These are phyloP conservation scores for Drosophila kepulauana DNA, from an alignment of 1,140 invertebrate species.

Conservation along the genomic window DNA sequence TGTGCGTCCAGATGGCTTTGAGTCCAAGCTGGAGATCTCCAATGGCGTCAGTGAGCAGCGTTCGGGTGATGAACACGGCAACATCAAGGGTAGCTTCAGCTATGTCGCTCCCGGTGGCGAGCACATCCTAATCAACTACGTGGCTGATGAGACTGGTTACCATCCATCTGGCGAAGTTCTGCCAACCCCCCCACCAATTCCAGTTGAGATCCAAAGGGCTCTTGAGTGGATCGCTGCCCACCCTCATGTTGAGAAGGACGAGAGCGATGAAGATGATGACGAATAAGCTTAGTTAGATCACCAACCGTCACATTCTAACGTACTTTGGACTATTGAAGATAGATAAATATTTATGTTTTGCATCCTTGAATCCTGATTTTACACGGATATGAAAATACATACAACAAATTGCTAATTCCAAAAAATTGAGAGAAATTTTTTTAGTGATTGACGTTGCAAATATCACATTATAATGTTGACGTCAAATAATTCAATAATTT, in stretches of 20 bases:
- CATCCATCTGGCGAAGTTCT: conserved; percentile 85
- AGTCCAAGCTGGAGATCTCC: conserved; percentile 85
- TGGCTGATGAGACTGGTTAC: conserved; percentile 87
- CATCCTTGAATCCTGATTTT: neutral
- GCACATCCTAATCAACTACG: conserved; percentile 85
- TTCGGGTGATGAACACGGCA: conserved; percentile 75
- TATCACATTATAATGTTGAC: no score
- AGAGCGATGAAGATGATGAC: no score
- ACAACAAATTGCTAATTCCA: conserved; percentile 16
- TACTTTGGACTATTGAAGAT: conserved; percentile 1
- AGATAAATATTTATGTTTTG: conserved; percentile 8
- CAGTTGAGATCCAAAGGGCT: conserved; percentile 88
- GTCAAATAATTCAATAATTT: no score
- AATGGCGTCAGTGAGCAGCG: conserved; percentile 85
- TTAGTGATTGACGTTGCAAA: no score
- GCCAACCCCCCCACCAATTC: conserved; percentile 89
- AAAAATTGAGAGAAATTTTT: neutral
- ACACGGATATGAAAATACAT: conserved; percentile 12
- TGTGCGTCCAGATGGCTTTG: conserved; percentile 61
- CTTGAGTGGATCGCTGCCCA: conserved; percentile 83
- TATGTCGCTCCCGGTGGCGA: conserved; percentile 81
- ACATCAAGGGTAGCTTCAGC: conserved; percentile 50
- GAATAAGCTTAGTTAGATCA: neutral
- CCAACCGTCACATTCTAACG: no score
- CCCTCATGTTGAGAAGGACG: conserved; percentile 36